Evolutionary conservation across 2,888 invertebrate genomes (phyloP).

Genomic region (Nudaria mundana): DNA sequence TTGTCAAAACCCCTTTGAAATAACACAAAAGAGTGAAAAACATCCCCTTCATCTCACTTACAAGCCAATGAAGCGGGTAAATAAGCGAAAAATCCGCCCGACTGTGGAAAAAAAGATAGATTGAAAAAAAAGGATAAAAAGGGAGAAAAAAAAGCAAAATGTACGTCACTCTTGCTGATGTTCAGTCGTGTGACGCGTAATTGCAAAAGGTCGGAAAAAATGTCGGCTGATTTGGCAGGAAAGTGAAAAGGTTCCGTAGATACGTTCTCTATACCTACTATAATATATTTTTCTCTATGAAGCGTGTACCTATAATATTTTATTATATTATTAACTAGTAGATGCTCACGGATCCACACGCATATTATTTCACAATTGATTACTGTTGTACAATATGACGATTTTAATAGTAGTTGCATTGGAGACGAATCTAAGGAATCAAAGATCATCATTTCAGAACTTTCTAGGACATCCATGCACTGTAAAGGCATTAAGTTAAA

Average conservation of each 20-base stretch:
- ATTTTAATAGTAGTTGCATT: no score
- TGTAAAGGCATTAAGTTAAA: no score
- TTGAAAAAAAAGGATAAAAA: conserved; percentile 46
- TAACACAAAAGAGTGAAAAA: conserved; percentile 53
- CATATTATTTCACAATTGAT: no score
- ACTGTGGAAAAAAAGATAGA: conserved; percentile 75
- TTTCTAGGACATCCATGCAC: no score
- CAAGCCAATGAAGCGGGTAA: conserved; percentile 79
- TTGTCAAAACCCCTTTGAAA: conserved; percentile 40
- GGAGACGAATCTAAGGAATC: no score
- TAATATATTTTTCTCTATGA: no score
- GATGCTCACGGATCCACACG: no score
- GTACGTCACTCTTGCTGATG: conserved; percentile 63
- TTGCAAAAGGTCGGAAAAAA: conserved; percentile 69
- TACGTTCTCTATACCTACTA: no score
- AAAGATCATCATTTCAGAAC: no score
- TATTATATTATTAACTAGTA: no score
- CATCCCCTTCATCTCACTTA: conserved; percentile 70
- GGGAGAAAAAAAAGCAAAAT: conserved; percentile 51
- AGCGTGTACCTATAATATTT: no score
- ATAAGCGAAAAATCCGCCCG: conserved; percentile 77
- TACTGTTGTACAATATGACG: no score
- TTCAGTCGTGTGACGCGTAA: conserved; percentile 62
- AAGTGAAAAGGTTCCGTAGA: conserved; percentile 44
- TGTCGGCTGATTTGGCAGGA: conserved; percentile 31